These are phyloP conservation scores for Pheosia tremula DNA, from an alignment of 2,888 invertebrate genomes.

Conservation along the genomic window DNA sequence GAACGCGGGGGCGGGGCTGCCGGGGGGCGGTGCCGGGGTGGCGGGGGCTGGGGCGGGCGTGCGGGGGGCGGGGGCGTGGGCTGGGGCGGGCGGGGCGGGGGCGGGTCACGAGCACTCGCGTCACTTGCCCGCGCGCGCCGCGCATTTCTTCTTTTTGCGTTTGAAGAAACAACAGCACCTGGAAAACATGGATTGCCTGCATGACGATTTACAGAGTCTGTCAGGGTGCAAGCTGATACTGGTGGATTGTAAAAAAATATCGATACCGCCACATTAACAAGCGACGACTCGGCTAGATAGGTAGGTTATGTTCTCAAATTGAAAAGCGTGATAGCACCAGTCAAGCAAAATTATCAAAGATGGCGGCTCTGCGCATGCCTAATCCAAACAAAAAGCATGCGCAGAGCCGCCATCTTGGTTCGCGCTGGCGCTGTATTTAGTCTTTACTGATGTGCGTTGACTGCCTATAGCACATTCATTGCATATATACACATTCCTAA, in stretches of 20 bases:
- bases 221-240: conserved; percentile 61
- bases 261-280: conserved; percentile 12
- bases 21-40: conserved; percentile 15
- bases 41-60: conserved; percentile 15
- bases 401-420: background rate
- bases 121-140: conserved; percentile 95
- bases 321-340: too few relatives aligned
- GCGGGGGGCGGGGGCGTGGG: conserved; percentile 20
- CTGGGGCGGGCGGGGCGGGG: conserved; percentile 30
- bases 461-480: too few relatives aligned
- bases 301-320: too few relatives aligned
- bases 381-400: too few relatives aligned
- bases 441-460: too few relatives aligned
- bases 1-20: conserved; percentile 20
- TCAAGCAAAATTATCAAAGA: too few relatives aligned
- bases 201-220: conserved; percentile 83
- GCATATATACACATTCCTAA: too few relatives aligned
- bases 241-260: background rate
- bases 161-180: conserved; percentile 99
- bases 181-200: conserved; percentile 84
- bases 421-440: too few relatives aligned
- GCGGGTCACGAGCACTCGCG: conserved; percentile 82
- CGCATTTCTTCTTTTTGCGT: conserved; percentile 98
- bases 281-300: too few relatives aligned
- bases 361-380: too few relatives aligned